Base-by-base conservation (phyloP, 1,140 invertebrate species). In the Teleopsis dalmanni region DNA sequence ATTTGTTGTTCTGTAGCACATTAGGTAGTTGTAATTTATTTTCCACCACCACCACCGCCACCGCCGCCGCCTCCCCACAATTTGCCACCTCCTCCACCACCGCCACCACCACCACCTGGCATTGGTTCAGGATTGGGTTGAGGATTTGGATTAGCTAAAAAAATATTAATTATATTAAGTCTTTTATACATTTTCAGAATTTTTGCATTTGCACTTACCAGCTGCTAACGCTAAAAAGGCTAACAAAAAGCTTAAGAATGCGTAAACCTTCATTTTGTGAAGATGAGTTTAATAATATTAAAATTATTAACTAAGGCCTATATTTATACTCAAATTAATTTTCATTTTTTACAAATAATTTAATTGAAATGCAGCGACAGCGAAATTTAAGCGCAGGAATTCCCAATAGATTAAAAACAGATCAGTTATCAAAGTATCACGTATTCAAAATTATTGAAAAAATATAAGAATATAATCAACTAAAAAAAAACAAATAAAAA, bases 21-120 rank as follows among this genome's bases (percentile, higher is more conserved):
- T 9, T n/a, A 9, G 29, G n/a, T 31, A 9, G 29, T n/a, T 9
- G 29, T 31, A 9, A 31, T 31, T 31, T 31, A 31, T n/a, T 31
- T n/a, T n/a, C 44, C 44, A 26, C 44, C 44, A 23, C 44, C 44
- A 31, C 42, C 42, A 6, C 42, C 44, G 18, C 44, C 44, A 11
- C 44, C 44, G 21, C 44, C 44, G 13, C 44, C 44, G 3, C 44
- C 44, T 22, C 18, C 31, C 10, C 9, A n/a, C 16, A 25, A 25
- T 3, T 31, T 31, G 18, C 43, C 43, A 11, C 43, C 43, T 8
- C 43, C 43, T n/a, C 43, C 43, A n/a, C 43, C 43, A 19, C 44
- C 44, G 16, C 44, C 44, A 35, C 44, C 44, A 35, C 29, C 10
- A 6, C 40, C 21, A 10, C 7, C 8, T 3, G 22, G 40, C 25